These are phyloP conservation scores for Tursiops truncatus DNA, from an alignment of 2,113 vertebrate species.

Conservation along the genomic window DNA sequence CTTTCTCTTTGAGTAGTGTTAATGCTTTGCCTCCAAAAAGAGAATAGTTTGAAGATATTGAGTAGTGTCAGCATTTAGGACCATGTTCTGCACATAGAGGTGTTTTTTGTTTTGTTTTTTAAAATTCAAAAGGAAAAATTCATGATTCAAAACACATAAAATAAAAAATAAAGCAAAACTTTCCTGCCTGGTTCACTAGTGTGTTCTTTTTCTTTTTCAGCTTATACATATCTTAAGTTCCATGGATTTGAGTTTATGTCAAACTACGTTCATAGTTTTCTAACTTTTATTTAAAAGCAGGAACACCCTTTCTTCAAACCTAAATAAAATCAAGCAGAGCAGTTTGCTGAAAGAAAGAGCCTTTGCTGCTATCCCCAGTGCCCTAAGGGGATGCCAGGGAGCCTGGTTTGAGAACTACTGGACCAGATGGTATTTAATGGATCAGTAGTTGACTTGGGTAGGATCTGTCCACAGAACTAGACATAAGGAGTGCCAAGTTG, in stretches of 20 bases:
- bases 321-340: neutral
- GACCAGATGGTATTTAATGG: neutral
- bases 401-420: neutral
- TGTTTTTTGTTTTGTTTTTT: neutral
- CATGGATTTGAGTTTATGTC: neutral
- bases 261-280: neutral
- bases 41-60: neutral
- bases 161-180: neutral
- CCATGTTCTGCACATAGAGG: neutral
- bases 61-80: neutral
- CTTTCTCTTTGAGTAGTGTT: conserved; percentile 23
- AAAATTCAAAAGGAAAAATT: neutral
- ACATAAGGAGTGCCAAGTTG: neutral
- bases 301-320: neutral
- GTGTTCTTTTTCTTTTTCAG: neutral
- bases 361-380: neutral
- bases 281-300: neutral
- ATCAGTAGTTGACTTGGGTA: neutral
- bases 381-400: neutral
- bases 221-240: conserved; percentile 4
- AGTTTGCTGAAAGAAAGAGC: neutral
- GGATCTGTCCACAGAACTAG: neutral
- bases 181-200: neutral
- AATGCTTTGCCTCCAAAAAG: conserved; percentile 22
- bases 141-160: neutral